Base-by-base conservation (phyloP, 2,888 invertebrate genomes). In the Blomia tropicalis region DNA sequence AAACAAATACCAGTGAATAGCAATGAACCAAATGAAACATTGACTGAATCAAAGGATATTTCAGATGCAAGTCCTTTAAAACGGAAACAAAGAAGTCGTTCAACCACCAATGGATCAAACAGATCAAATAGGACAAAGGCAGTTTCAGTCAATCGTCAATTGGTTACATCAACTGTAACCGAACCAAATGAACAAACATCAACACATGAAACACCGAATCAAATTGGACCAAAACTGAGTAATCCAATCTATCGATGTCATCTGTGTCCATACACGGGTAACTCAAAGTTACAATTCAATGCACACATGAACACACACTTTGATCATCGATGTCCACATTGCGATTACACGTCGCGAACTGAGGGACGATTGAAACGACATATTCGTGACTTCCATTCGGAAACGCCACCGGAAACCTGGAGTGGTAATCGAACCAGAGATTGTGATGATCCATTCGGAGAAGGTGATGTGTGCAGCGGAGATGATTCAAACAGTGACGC, bases 231-330 rank as follows among this genome's bases (percentile, higher is more conserved):
- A 7, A 36, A 36, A 36, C 36, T 36, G 36, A 17, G 36, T 17
- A 56, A 56, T 25, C 56, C 56, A 11, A 56, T 62, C 11, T 62
- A 62, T 31, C 29, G 64, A 19, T 79, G 79, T 67, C 78, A 79
- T 64, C 70, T 79, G 43, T 79, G 79, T 68, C 71, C 72, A 43
- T 78, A 74, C 67, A 70, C 74, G 43, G 75, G 75, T 1, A 68
- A 70, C 3, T 74, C 76, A n/a, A 75, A 76, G 70, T 72, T 70
- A 29, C 76, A 77, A 63, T 79, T 77, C 70, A 74, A 76, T 64
- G 73, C 74, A 30, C 82, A 82, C 70, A 74, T 81, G 72, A 75
- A 76, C 66, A 75, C 73, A 4, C 81, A 81, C 70, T 75, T 76
- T 68, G 74, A 76, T 69, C 73, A 79, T 72, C 74, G 77, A 67